Base-by-base conservation (phyloP, 2,797 vertebrate genomes). In the Varecia variegata region DNA sequence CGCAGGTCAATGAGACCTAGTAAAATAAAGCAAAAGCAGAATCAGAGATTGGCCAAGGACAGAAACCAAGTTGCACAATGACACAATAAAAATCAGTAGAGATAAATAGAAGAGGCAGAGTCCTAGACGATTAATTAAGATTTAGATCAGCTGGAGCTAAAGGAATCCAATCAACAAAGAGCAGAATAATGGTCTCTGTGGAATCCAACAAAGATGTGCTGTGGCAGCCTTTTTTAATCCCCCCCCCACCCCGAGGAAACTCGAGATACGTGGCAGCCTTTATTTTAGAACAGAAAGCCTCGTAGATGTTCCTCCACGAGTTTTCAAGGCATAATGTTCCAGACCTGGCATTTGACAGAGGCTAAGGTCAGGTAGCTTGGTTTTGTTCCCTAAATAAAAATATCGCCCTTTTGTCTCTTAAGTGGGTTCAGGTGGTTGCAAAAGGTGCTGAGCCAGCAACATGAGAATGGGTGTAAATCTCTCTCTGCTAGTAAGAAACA, bases 401-500 rank as follows among this genome's bases (percentile, higher is more conserved):
- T 23, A 25, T 81, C 60, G 77, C 7, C 38, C 11, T 40, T 81
- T 68, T 65, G 30, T 77, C 52, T 93, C 74, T 80, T 62, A 82
- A 91, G 58, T 50, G 43, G 43, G 79, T 71, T 91, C 68, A 89
- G 68, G 52, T 84, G 30, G 27, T 58, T 83, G 62, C 58, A 79
- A 80, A 94, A 68, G 32, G 43, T 62, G 17, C 89, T 71, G 58
- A 92, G 81, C 81, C 71, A 88, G 85, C 79, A 82, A 97, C 71
- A 18, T 4, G 7, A 85, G 87, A 92, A 94, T 30, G 68, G 79
- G 82, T 82, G 11, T 93, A 77, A 81, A 79, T 95, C 92, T 93
- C 13, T 95, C 89, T 81, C 92, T 88, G 40, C 88, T 96, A 68
- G 56, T 68, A 92, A 88, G 71, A 87, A 91, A 93, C 89, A 94